Conservation (phyloP, 2,888 invertebrate species). For the Chaitophorus viminalis region DNA sequence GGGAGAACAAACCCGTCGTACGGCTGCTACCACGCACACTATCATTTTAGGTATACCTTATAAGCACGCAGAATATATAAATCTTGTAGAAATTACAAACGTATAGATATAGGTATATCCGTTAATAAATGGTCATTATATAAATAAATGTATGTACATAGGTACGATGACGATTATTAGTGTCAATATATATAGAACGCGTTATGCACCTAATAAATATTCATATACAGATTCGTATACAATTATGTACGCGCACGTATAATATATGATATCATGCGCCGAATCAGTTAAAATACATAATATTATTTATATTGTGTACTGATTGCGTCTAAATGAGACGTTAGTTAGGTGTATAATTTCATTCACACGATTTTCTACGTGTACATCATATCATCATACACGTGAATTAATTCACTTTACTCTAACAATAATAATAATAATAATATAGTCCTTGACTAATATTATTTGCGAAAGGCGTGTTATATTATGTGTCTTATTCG, state of each 20-base stretch:
- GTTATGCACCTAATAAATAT: not conserved
- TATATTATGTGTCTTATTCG: not conserved
- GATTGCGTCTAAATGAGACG: too few relatives aligned
- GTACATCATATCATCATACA: too few relatives aligned
- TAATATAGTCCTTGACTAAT: not conserved
- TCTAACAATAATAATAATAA: not conserved
- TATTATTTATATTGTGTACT: too few relatives aligned
- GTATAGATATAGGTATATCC: too few relatives aligned
- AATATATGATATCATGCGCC: too few relatives aligned
- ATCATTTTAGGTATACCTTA: not conserved
- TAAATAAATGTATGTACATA: too few relatives aligned
- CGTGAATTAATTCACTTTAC: too few relatives aligned
- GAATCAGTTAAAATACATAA: too few relatives aligned
- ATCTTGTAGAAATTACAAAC: not conserved
- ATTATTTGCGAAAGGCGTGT: not conserved
- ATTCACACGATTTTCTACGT: too few relatives aligned
- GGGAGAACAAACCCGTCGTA: not conserved
- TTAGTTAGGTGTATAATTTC: too few relatives aligned
- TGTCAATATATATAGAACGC: not conserved
- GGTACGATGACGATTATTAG: not conserved
- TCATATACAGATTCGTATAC: not conserved
- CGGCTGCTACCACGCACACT: not conserved
- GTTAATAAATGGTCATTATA: not conserved
- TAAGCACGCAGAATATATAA: not conserved
- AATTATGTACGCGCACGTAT: too few relatives aligned